A percentile compares a stretch with the other conserved stretches of the same genome.
Evolutionary conservation across 2,113 vertebrate species (phyloP).

Genomic region (Eudyptes chrysolophus): DNA sequence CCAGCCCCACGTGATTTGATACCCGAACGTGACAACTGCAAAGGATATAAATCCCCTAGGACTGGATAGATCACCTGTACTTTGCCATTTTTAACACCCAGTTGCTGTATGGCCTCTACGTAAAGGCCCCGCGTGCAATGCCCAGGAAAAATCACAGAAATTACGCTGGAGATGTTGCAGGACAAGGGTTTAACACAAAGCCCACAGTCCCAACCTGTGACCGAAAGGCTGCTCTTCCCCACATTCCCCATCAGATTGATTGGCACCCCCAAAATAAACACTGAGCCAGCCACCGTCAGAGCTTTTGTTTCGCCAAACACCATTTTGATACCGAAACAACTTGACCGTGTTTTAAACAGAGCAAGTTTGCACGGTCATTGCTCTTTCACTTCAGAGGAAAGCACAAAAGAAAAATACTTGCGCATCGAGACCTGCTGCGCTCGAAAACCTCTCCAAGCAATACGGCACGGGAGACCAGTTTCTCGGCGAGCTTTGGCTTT

Average conservation of each 20-base stretch:
- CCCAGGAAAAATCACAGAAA: neutral
- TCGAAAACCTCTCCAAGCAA: neutral
- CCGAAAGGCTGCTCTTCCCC: neutral
- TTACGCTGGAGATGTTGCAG: neutral
- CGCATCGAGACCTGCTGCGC: rapidly evolving
- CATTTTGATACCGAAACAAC: neutral
- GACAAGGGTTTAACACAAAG: neutral
- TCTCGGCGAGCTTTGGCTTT: neutral
- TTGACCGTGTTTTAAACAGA: neutral
- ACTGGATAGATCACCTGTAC: neutral
- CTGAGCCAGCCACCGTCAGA: neutral
- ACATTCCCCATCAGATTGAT: neutral
- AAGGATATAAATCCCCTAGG: neutral
- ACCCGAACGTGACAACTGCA: neutral
- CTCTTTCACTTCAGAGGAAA: neutral
- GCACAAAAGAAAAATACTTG: neutral
- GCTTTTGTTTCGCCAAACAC: neutral
- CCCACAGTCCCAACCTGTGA: neutral
- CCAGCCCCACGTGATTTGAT: neutral
- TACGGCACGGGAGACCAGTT: rapidly evolving
- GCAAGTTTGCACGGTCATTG: rapidly evolving
- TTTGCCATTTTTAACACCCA: neutral
- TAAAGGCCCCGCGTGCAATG: rapidly evolving
- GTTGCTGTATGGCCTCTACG: neutral
- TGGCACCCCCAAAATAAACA: neutral